Percentiles rank a stretch among this genome's conserved stretches.
These are phyloP conservation scores for Dicyema japonicum DNA, from an alignment of 1,140 invertebrate genomes.

Conservation along the genomic window DNA sequence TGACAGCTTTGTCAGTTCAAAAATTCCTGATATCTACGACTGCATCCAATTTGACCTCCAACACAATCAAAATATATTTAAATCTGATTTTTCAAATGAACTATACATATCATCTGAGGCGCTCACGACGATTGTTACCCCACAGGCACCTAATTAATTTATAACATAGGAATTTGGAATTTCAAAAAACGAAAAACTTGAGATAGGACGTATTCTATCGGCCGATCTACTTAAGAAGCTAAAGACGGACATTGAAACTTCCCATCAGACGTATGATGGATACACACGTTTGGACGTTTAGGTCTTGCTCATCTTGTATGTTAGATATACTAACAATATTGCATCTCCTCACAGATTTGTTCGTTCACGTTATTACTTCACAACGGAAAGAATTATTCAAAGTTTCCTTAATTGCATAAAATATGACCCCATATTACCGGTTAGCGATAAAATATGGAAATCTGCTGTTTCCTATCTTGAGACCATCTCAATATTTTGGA, in stretches of 20 bases:
- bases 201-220: constrained; percentile 81
- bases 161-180: constrained; percentile 57
- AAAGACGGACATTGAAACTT: constrained; percentile 4
- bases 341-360: constrained; percentile 85
- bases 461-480: constrained; percentile 87
- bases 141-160: constrained; percentile 34
- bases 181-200: constrained; percentile 65
- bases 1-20: constrained; percentile 75
- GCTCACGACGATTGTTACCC: constrained; percentile 82
- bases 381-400: constrained; percentile 93
- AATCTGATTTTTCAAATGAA: constrained; percentile 68
- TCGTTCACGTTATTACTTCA: constrained; percentile 77
- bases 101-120: constrained; percentile 73
- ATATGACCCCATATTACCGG: constrained; percentile 57
- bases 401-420: constrained; percentile 70
- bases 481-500: constrained; percentile 78
- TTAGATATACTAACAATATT: constrained; percentile 72
- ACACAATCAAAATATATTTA: constrained; percentile 70
- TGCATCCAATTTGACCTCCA: constrained; percentile 91
- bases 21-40: constrained; percentile 96
- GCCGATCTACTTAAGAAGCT: constrained; percentile 60
- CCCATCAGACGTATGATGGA: constrained; percentile 4
- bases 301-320: constrained; percentile 6
- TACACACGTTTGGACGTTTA: constrained; percentile 2
- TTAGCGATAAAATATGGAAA: constrained; percentile 68